A percentile compares a stretch with the other conserved stretches of the same genome.
Conservation (phyloP, 2,113 vertebrate species). For the Apodemus speciosus region DNA sequence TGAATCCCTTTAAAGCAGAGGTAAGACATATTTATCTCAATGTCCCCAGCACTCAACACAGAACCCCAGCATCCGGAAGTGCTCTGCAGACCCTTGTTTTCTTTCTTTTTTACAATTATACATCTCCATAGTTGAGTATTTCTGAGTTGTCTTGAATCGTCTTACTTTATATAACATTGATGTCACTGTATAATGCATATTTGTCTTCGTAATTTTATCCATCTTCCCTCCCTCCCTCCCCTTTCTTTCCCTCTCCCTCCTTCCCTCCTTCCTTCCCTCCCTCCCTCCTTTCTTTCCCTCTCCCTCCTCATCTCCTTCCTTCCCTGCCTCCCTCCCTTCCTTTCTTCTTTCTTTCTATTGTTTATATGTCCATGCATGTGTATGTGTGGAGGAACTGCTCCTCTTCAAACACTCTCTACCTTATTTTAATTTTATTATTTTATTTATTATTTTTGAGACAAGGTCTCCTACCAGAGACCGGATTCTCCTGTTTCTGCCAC, state of each 20-base stretch:
- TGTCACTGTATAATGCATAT: background rate
- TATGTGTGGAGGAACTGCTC: background rate
- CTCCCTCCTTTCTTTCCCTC: no score
- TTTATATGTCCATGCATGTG: background rate
- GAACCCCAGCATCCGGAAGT: background rate
- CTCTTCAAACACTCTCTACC: background rate
- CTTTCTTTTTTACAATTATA: background rate
- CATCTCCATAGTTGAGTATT: constrained; percentile 13
- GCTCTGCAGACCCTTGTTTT: background rate
- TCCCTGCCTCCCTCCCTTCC: no score
- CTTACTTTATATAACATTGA: background rate
- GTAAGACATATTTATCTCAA: constrained; percentile 22
- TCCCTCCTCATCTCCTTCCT: background rate
- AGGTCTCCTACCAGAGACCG: background rate
- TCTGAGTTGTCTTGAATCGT: background rate
- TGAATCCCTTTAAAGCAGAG: constrained; percentile 35
- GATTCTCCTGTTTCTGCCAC: background rate
- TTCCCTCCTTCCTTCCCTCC: background rate
- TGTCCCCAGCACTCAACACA: background rate
- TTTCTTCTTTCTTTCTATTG: background rate
- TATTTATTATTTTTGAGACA: no score
- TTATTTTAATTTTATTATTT: background rate
- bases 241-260: background rate
- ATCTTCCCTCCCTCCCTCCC: background rate
- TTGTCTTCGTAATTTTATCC: background rate